Percentiles rank a stretch among this genome's conserved stretches.
phyloP scores from a whole-genome alignment of 2,113 vertebrate species.

The Gobius niger region DNA sequence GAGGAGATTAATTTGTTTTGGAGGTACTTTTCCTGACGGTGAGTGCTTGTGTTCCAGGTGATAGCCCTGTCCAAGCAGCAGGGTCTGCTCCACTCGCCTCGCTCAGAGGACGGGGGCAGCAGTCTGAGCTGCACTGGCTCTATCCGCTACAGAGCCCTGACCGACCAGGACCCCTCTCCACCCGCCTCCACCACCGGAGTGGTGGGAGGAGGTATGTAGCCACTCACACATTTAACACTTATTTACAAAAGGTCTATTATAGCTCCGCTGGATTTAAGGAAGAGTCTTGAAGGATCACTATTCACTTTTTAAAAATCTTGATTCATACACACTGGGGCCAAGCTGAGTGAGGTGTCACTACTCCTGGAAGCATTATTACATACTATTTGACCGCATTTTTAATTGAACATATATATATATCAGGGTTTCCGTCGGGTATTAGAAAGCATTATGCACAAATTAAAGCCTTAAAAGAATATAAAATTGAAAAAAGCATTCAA shows the following conservation, averaged over 20 bases:
- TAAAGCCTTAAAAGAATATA: too few species aligned
- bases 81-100: conserved; percentile 83
- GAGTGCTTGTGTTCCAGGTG: conserved; percentile 65
- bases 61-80: conserved; percentile 96
- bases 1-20: background rate
- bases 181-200: conserved; percentile 66
- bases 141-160: conserved; percentile 89
- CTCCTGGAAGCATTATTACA: too few species aligned
- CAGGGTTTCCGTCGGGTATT: too few species aligned
- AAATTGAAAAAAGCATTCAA: too few species aligned
- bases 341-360: too few species aligned
- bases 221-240: background rate
- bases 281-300: too few species aligned
- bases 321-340: too few species aligned
- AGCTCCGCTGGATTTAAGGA: too few species aligned
- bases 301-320: too few species aligned
- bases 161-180: conserved; percentile 85
- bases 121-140: conserved; percentile 89
- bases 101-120: conserved; percentile 84
- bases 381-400: too few species aligned
- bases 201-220: conserved; percentile 56
- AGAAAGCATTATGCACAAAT: too few species aligned
- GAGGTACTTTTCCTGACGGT: background rate
- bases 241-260: background rate
- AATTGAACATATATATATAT: too few species aligned